Conservation (phyloP, 2,888 invertebrate genomes). For the Zeuzera pyrina region DNA sequence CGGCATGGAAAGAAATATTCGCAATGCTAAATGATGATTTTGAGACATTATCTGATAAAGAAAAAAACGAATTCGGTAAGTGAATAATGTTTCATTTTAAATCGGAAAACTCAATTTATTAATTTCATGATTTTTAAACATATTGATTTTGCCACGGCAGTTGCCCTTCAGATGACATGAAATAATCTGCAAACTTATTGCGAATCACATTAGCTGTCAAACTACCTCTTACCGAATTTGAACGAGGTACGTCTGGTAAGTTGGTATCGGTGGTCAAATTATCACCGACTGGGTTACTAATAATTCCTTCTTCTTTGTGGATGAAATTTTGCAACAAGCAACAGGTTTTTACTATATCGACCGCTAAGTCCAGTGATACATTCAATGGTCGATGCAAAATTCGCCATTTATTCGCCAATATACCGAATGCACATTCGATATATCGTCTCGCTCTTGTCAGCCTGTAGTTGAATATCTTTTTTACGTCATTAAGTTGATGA, state of each 20-base stretch:
- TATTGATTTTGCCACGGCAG: too few relatives aligned
- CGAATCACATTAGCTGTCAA: too few relatives aligned
- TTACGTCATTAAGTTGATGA: conserved; percentile 8
- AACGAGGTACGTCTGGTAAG: too few relatives aligned
- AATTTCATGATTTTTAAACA: conserved; percentile 15
- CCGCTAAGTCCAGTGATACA: conserved; percentile 5
- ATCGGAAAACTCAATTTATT: conserved; percentile 2
- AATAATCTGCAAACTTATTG: too few relatives aligned
- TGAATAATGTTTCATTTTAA: conserved; percentile 1
- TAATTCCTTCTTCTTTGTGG: conserved; percentile 2
- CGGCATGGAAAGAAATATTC: conserved; percentile 22
- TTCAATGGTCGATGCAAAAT: conserved; percentile 13
- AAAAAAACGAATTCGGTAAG: conserved; percentile 2
- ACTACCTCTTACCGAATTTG: too few relatives aligned
- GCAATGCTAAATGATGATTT: conserved; percentile 16
- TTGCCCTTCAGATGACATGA: too few relatives aligned
- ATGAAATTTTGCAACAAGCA: conserved; percentile 11
- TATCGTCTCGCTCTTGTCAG: conserved; percentile 12
- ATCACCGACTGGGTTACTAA: too few relatives aligned
- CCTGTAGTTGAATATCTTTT: conserved; percentile 11
- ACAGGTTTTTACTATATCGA: conserved; percentile 5
- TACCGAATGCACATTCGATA: conserved; percentile 12
- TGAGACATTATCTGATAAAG: conserved; percentile 16
- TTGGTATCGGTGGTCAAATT: too few relatives aligned
- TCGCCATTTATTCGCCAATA: conserved; percentile 10